phyloP scores from a whole-genome alignment of 2,113 vertebrate genomes.

The Chrysemys picta region DNA sequence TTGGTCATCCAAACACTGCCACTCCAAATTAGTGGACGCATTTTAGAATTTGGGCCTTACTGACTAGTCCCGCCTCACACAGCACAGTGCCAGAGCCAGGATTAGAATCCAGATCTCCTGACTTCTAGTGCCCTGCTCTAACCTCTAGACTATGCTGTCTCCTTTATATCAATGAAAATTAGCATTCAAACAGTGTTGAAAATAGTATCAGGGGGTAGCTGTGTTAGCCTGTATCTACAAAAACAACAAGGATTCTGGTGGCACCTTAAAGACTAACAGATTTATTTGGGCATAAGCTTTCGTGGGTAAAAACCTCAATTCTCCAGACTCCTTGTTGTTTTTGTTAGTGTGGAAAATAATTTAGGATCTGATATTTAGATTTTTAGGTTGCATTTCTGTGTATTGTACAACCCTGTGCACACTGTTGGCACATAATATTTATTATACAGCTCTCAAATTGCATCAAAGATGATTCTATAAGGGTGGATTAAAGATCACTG shows the following conservation, averaged over 20 bases:
- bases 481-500: not conserved
- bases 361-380: not conserved
- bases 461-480: not conserved
- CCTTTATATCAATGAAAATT: not conserved
- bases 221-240: too few relatives aligned
- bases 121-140: not conserved
- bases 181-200: not conserved
- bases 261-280: too few relatives aligned
- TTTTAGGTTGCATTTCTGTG: not conserved
- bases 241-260: too few relatives aligned
- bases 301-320: too few relatives aligned
- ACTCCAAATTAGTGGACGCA: not conserved
- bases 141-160: not conserved
- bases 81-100: fast-evolving
- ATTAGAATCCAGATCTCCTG: not conserved
- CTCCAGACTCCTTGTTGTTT: too few relatives aligned
- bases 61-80: fast-evolving
- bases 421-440: not conserved
- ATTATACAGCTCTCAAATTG: not conserved
- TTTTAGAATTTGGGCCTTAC: not conserved
- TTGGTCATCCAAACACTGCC: fast-evolving
- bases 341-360: not conserved
- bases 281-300: too few relatives aligned
- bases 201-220: not conserved
- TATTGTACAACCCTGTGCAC: not conserved